Percentiles rank a stretch among this genome's conserved stretches.
phyloP scores from a whole-genome alignment of 37 sponge, comb jelly and placozoan species.

The Eunapius fragilis region DNA sequence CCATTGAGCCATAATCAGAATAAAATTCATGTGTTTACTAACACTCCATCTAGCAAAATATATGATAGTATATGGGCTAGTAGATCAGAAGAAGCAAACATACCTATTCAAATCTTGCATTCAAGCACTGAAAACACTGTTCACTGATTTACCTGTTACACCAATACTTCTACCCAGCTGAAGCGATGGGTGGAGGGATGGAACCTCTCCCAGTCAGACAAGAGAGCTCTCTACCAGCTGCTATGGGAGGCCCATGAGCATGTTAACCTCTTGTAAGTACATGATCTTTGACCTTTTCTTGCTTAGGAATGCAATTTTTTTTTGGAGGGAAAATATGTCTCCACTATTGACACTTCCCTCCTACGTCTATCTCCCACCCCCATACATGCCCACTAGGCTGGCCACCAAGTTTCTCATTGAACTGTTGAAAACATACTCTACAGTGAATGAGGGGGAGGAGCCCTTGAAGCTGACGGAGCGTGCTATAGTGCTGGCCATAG shows the following conservation, averaged over 20 bases:
- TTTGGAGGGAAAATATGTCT: too few species aligned
- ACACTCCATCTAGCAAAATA: too few species aligned
- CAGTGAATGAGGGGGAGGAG: slow-evolving; percentile 8
- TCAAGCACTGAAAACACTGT: too few species aligned
- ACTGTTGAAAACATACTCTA: slow-evolving; percentile 33
- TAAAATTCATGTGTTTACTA: too few species aligned
- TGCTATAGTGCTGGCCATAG: slow-evolving; percentile 39
- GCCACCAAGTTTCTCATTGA: slow-evolving; percentile 21
- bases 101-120: too few species aligned
- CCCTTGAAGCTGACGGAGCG: not conserved
- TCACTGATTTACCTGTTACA: too few species aligned
- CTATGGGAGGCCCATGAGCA: slow-evolving; percentile 45
- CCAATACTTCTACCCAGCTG: slow-evolving; percentile 2
- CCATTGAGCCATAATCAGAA: too few species aligned
- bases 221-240: slow-evolving; percentile 1
- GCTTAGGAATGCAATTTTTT: too few species aligned
- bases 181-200: slow-evolving; percentile 48
- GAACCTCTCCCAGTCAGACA: slow-evolving; percentile 18
- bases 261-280: slow-evolving; percentile 38
- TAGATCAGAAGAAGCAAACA: too few species aligned
- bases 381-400: slow-evolving; percentile 10
- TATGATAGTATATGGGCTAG: too few species aligned
- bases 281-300: not conserved
- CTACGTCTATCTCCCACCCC: not conserved
- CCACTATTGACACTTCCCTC: not conserved